Evolutionary conservation across 2,113 vertebrate genomes (phyloP).

Genomic region (Sinosuthora webbiana): DNA sequence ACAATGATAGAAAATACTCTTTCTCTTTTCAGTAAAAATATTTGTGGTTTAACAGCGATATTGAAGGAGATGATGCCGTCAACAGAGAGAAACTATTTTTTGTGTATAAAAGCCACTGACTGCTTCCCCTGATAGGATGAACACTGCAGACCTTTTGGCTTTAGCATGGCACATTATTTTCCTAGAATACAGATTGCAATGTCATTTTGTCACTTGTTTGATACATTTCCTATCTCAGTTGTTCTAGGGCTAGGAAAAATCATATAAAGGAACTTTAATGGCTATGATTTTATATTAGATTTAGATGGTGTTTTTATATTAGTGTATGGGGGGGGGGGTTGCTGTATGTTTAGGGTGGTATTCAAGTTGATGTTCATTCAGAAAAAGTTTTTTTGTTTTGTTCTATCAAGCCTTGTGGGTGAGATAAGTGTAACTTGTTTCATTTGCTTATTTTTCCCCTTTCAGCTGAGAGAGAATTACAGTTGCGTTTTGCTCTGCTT

Average conservation of each 20-base stretch:
- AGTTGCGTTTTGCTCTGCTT: neutral
- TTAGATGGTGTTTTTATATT: neutral
- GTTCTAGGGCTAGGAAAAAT: neutral
- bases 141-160: neutral
- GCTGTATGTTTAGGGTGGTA: neutral
- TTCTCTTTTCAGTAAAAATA: neutral
- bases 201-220: neutral
- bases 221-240: neutral
- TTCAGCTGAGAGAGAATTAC: neutral
- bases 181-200: neutral
- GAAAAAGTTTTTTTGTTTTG: neutral
- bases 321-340: neutral
- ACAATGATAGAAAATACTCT: neutral
- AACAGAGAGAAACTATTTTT: neutral
- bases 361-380: neutral
- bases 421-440: rapidly evolving
- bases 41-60: neutral
- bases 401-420: neutral
- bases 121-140: neutral
- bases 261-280: neutral
- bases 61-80: neutral
- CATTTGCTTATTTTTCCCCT: neutral
- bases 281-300: neutral
- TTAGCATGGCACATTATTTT: neutral
- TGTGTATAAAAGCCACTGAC: neutral